Base-by-base conservation (phyloP, 2,888 invertebrate species). In the Caenorhabditis sp. region DNA sequence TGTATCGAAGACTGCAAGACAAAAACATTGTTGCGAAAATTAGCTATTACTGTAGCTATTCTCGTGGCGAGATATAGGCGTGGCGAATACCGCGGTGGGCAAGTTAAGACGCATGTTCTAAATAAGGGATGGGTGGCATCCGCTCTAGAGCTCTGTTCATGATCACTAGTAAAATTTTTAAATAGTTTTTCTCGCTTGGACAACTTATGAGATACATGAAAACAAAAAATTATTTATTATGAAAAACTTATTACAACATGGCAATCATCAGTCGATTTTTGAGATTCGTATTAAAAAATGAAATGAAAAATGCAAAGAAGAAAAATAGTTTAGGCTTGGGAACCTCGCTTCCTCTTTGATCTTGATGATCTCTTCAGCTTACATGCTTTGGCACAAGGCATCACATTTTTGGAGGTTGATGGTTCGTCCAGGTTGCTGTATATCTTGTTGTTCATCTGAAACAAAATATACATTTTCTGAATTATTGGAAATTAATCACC, bases 361-460 rank as follows among this genome's bases (percentile, higher is more conserved):
- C 14, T 35, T 2, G 54, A 28, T 22, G 38, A 28, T 28, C 51
- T 63, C 24, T 63, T 58, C 26, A 58, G 31, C 10, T 59, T 59
- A 22, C 59, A 59, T 28, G 58, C 69, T 38, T 44, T 41, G 38
- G 68, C 68, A 19, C 68, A 68, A 22, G 51, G 68, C 54, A 68
- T 54, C 24, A 68, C 68, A 41, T 68, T 68, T 16, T 68, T 68
- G 6, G 68, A 68, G 24, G 38, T 68, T n/a, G 68, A 68, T 38
- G 68, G 68, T 0, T 68, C 54, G 49, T 68, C 68, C 54, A 68
- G 31, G 14, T 68, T 54, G 10, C 24, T 16, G 14, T 54, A 68
- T 6, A 58, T 68, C 19, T 47, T 54, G 26, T 76, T 44, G 59
- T 68, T 59, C 59, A 64, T 76, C 63, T 56, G 44, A 47, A 58